A percentile compares a stretch with the other conserved stretches of the same genome.
phyloP scores from a whole-genome alignment of 2,797 vertebrate species.

The Protosalanx chinensis region DNA sequence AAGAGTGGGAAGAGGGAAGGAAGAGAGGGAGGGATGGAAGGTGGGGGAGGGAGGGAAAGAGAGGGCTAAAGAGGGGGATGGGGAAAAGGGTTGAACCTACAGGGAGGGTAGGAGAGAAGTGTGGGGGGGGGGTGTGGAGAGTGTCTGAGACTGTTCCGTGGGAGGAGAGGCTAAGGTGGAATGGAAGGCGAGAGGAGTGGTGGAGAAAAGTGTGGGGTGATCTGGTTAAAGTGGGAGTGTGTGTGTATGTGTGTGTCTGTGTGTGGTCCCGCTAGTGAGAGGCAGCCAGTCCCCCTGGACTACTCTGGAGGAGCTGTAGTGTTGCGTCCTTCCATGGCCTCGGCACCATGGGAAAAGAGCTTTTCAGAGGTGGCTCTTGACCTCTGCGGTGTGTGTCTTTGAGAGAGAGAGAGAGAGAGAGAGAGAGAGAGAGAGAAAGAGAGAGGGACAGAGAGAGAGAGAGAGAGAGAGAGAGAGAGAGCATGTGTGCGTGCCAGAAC shows the following conservation, averaged over 20 bases:
- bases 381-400: constrained; percentile 51
- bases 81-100: not conserved
- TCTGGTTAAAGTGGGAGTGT: constrained; percentile 42
- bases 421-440: no score
- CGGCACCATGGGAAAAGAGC: constrained; percentile 31
- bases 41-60: constrained; percentile 2
- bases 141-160: not conserved
- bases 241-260: constrained; percentile 23
- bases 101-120: not conserved
- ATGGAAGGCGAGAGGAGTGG: no score
- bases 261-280: constrained; percentile 6
- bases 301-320: constrained; percentile 38
- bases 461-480: no score
- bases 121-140: constrained; percentile 9
- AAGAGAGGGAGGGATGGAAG: constrained; percentile 34
- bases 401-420: not conserved
- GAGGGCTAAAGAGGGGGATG: constrained; percentile 34
- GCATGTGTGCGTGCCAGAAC: not conserved
- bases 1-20: constrained; percentile 24
- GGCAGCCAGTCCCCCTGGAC: constrained; percentile 28
- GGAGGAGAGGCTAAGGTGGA: no score
- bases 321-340: constrained; percentile 43
- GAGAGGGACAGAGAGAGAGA: no score
- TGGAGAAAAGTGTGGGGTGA: constrained; percentile 64
- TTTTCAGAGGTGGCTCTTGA: constrained; percentile 58